Evolutionary conservation across 1,140 invertebrate genomes (phyloP).

Genomic region (Mactra quadrangularis): DNA sequence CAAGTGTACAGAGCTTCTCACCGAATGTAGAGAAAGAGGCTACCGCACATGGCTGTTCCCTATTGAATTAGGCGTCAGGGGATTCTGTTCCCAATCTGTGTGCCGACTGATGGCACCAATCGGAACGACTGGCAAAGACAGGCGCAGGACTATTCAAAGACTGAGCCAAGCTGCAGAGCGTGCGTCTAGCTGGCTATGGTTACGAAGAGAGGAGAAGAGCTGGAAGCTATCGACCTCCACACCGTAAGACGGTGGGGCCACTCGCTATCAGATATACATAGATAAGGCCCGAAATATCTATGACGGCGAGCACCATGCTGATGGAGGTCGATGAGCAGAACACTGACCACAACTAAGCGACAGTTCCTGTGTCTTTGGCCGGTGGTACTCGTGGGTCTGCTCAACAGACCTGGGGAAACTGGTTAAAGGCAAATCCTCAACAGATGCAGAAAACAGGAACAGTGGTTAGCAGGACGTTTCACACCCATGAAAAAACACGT

Average conservation of each 20-base stretch:
- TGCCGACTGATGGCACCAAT: conserved; percentile 27
- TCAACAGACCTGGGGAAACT: no score
- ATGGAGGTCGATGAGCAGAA: not conserved
- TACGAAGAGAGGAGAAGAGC: conserved; percentile 36
- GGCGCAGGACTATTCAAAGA: conserved; percentile 14
- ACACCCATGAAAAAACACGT: no score
- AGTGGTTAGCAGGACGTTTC: no score
- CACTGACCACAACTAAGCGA: no score
- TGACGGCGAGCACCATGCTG: not conserved
- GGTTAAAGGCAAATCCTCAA: no score
- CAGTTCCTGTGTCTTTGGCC: no score
- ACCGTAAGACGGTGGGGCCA: conserved; percentile 17
- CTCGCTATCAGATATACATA: not conserved
- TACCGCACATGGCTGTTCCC: conserved; percentile 37
- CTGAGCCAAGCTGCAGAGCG: conserved; percentile 33
- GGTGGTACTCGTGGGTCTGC: no score
- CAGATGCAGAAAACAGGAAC: no score
- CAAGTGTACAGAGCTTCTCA: conserved; percentile 38
- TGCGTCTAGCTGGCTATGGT: conserved; percentile 47
- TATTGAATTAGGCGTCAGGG: conserved; percentile 20
- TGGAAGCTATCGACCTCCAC: conserved; percentile 21
- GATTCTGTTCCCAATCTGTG: conserved; percentile 32
- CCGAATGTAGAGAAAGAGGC: conserved; percentile 10
- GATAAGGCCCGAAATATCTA: not conserved
- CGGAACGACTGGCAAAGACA: conserved; percentile 24